These are phyloP conservation scores for Adelges cooleyi DNA, from an alignment of 1,140 invertebrate genomes.

Conservation along the genomic window DNA sequence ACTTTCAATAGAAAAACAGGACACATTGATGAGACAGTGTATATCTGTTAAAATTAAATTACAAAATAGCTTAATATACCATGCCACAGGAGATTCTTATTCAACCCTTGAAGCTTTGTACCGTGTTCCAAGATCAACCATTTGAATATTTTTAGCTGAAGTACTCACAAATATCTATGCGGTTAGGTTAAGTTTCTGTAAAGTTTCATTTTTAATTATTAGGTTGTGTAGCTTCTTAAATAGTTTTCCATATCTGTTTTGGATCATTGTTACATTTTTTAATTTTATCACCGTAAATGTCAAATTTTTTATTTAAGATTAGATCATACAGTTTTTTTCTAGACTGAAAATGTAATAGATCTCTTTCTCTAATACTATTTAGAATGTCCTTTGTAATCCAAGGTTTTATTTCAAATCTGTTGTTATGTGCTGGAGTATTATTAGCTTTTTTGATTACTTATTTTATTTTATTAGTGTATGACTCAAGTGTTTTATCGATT, in stretches of 20 bases:
- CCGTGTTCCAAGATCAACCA: conserved; percentile 5
- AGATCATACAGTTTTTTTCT: not conserved
- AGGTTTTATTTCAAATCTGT: not conserved
- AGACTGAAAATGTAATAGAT: not conserved
- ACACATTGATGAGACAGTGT: not conserved
- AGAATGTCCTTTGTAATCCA: not conserved
- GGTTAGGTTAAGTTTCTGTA: no score
- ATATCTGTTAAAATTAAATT: conserved; percentile 10
- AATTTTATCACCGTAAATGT: no score
- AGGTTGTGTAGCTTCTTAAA: no score
- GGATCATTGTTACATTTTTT: no score
- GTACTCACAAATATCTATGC: no score
- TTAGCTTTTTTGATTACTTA: not conserved
- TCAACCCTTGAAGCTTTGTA: conserved; percentile 2
- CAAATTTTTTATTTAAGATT: not conserved
- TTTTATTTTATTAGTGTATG: not conserved
- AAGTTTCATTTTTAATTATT: no score
- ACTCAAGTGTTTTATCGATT: not conserved
- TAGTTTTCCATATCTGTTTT: no score
- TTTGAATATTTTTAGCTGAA: no score
- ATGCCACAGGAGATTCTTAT: not conserved
- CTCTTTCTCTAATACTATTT: not conserved
- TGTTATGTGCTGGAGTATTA: not conserved
- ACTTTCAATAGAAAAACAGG: not conserved
- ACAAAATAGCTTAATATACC: not conserved